phyloP scores from a whole-genome alignment of 2,113 vertebrate species.

The Helogale parvula region DNA sequence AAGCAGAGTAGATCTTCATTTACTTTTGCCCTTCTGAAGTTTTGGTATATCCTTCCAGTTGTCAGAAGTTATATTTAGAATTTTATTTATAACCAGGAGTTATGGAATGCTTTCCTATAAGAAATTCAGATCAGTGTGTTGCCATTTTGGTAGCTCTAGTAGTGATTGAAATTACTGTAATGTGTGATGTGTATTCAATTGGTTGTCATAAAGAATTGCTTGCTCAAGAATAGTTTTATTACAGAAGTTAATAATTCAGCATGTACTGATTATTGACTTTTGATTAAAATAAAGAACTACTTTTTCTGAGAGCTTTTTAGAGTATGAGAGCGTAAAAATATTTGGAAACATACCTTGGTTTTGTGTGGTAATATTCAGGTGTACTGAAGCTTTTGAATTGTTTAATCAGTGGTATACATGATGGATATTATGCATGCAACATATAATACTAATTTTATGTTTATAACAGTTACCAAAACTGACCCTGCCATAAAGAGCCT shows the following conservation, averaged over 20 bases:
- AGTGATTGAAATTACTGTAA: background rate
- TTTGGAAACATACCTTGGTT: background rate
- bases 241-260: background rate
- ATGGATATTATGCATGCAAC: background rate
- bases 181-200: background rate
- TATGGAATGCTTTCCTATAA: background rate
- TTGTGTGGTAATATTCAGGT: background rate
- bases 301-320: background rate
- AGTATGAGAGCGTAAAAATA: background rate
- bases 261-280: background rate
- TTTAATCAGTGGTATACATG: background rate
- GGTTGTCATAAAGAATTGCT: background rate
- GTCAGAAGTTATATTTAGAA: background rate
- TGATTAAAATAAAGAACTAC: background rate
- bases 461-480: background rate
- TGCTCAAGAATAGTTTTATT: conserved; percentile 17
- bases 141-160: background rate
- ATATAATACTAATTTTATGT: background rate
- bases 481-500: background rate
- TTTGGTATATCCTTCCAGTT: background rate
- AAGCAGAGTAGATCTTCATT: background rate
- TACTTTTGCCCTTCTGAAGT: background rate
- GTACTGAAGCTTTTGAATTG: background rate
- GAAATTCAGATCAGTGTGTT: background rate
- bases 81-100: background rate